phyloP scores from a whole-genome alignment of 2,888 invertebrate genomes.

The Protonemura montana region DNA sequence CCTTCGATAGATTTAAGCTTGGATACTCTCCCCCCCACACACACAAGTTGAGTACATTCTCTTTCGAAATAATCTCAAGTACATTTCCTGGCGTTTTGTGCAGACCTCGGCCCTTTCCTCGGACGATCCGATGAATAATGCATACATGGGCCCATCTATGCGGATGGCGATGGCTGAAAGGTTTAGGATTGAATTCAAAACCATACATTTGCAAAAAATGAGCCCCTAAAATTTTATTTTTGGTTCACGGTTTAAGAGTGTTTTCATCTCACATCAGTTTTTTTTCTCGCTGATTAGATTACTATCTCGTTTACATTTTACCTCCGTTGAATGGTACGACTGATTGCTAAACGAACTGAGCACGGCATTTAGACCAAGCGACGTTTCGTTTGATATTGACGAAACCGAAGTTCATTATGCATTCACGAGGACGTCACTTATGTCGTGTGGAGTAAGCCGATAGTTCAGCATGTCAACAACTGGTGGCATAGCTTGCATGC shows the following conservation, averaged over 20 bases:
- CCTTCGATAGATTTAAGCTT: neutral
- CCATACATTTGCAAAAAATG: neutral
- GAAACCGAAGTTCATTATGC: neutral
- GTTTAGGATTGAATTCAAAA: conserved; percentile 3
- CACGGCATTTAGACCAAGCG: neutral
- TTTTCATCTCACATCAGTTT: too few species aligned
- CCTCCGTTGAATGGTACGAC: neutral
- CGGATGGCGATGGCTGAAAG: neutral
- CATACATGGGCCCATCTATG: neutral
- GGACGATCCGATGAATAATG: neutral
- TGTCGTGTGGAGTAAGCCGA: neutral
- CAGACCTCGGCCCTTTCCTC: neutral
- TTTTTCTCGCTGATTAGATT: too few species aligned
- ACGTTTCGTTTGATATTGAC: neutral
- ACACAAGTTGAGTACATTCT: neutral
- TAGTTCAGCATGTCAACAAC: neutral
- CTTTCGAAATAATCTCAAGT: neutral
- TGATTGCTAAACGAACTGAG: neutral
- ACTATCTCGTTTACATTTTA: neutral
- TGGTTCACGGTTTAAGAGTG: too few species aligned
- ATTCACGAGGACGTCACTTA: neutral
- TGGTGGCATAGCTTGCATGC: neutral
- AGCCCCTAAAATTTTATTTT: neutral
- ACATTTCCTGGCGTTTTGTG: neutral
- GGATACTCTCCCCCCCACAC: neutral